A percentile compares a stretch with the other conserved stretches of the same genome.
Evolutionary conservation across 1,140 invertebrate genomes (phyloP).

Genomic region (Theocolax elegans): DNA sequence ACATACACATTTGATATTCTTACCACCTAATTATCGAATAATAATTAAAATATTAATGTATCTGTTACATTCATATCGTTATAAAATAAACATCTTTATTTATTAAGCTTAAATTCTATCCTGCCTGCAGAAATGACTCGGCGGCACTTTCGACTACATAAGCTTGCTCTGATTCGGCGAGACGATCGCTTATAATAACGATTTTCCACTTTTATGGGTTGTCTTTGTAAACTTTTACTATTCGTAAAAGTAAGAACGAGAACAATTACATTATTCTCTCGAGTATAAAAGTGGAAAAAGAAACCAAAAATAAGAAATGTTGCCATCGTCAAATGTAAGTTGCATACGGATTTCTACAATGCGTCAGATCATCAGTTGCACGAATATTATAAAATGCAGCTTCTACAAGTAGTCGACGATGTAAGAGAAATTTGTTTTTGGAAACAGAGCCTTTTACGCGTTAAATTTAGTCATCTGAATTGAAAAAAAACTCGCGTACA

Average conservation of each 20-base stretch:
- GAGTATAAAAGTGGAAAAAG: slow-evolving; percentile 52
- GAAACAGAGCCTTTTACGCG: neutral
- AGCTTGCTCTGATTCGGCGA: slow-evolving; percentile 13
- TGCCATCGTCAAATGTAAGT: neutral
- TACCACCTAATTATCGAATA: no score
- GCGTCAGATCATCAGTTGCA: no score
- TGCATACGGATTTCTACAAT: neutral
- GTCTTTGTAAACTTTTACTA: neutral
- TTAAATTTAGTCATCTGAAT: no score
- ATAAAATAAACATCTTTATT: slow-evolving; percentile 49
- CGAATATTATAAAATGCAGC: no score
- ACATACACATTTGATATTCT: slow-evolving; percentile 4
- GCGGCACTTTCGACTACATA: slow-evolving; percentile 13
- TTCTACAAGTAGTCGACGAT: no score
- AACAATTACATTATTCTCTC: neutral
- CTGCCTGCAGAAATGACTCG: slow-evolving; percentile 52
- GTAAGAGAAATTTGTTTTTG: no score
- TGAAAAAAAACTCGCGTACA: neutral
- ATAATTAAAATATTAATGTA: slow-evolving; percentile 35
- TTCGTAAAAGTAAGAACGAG: neutral
- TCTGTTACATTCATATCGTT: slow-evolving; percentile 33
- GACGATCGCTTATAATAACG: slow-evolving; percentile 14
- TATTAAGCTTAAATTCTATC: slow-evolving; percentile 52
- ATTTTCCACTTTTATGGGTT: neutral
- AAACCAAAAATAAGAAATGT: neutral